Conservation (phyloP, 2,888 invertebrate species). For the Hyppa rectilinea region DNA sequence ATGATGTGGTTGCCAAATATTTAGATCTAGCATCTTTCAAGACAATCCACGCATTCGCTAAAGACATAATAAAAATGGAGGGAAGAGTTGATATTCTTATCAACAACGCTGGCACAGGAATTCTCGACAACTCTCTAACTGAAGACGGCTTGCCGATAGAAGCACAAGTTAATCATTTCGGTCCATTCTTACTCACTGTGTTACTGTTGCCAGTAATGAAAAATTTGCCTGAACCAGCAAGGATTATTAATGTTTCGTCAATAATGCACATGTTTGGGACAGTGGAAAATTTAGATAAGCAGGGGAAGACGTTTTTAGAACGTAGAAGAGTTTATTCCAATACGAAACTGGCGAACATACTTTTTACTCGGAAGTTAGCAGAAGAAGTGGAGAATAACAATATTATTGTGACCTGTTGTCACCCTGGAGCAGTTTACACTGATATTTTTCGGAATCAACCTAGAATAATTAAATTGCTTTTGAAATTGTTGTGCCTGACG, state of each 20-base stretch:
- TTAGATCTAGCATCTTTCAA: slow-evolving; percentile 93
- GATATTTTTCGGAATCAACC: slow-evolving; percentile 94
- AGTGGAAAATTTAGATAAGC: slow-evolving; percentile 93
- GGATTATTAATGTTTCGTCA: slow-evolving; percentile 95
- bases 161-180: slow-evolving; percentile 97
- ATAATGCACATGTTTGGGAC: slow-evolving; percentile 92
- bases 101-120: slow-evolving; percentile 96
- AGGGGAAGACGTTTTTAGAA: slow-evolving; percentile 84
- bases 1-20: slow-evolving; percentile 92
- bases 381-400: slow-evolving; percentile 91
- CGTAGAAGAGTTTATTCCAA: slow-evolving; percentile 91
- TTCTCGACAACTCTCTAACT: slow-evolving; percentile 91
- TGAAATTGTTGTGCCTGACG: slow-evolving; percentile 61
- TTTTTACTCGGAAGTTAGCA: slow-evolving; percentile 92
- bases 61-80: slow-evolving; percentile 93
- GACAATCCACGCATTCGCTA: slow-evolving; percentile 94
- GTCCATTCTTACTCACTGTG: slow-evolving; percentile 96
- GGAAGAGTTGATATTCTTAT: slow-evolving; percentile 93
- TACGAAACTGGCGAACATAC: slow-evolving; percentile 94
- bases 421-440: slow-evolving; percentile 95
- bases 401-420: slow-evolving; percentile 94
- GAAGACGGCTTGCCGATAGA: slow-evolving; percentile 95
- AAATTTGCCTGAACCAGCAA: slow-evolving; percentile 91
- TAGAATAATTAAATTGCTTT: slow-evolving; percentile 85
- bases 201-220: slow-evolving; percentile 94